phyloP scores from a whole-genome alignment of 2,113 vertebrate species.

The Maccullochella peelii region DNA sequence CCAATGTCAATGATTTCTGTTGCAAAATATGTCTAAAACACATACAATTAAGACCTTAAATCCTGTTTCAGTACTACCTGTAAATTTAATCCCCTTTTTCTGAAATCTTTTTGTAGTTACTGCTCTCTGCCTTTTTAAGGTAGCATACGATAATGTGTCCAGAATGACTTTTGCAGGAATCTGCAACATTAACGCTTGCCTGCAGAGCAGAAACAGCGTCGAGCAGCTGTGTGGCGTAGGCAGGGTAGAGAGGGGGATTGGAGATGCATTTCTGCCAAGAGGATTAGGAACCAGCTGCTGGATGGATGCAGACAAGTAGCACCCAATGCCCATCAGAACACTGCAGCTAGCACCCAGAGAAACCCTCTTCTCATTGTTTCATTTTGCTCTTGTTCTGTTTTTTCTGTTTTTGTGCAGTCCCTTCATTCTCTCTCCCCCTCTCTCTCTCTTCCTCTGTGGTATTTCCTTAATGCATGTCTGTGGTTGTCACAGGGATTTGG shows the following conservation, averaged over 20 bases:
- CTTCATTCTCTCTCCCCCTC: neutral
- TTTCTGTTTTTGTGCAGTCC: neutral
- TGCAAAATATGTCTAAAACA: neutral
- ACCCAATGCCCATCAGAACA: constrained; percentile 51
- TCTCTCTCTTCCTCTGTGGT: constrained; percentile 40
- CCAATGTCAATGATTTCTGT: neutral
- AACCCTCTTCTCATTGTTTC: constrained; percentile 24
- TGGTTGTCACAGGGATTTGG: constrained; percentile 71
- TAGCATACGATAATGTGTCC: neutral
- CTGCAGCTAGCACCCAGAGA: constrained; percentile 37
- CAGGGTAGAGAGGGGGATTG: constrained; percentile 75
- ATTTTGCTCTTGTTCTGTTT: constrained; percentile 18
- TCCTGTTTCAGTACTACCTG: neutral
- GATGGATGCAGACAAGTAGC: constrained; percentile 66
- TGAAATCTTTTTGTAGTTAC: neutral
- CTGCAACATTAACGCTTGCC: constrained; percentile 18
- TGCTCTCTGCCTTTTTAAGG: neutral
- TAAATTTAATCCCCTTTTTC: neutral
- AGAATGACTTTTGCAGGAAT: constrained; percentile 25
- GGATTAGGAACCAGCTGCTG: constrained; percentile 85
- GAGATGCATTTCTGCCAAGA: constrained; percentile 79
- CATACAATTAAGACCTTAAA: neutral
- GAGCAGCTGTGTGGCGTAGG: constrained; percentile 49
- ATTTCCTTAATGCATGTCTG: constrained; percentile 65
- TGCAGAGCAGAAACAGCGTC: constrained; percentile 28